Base-by-base conservation (phyloP, 2,113 vertebrate genomes). In the Sclerurus mexicanus region DNA sequence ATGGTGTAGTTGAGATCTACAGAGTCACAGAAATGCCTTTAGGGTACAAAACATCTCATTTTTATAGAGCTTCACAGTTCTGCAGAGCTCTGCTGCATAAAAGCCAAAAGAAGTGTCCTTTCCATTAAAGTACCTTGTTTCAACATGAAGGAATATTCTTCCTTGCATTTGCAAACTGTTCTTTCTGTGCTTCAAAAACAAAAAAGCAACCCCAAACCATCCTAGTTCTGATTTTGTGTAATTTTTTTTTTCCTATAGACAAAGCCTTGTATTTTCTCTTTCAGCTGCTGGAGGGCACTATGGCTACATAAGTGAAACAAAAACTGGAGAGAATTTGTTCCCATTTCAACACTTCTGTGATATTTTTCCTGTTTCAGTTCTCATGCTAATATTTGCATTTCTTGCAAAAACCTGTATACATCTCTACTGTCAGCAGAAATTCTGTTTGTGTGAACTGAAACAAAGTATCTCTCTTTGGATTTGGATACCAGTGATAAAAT, bases 351-450 rank as follows among this genome's bases (percentile, higher is more conserved):
- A n/a, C 24, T 89, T 92, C 76, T 76, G 58, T 91, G 69, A 44
- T 81, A 90, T 88, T 83, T 84, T 78, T 80, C 90, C 66, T 85
- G 31, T 95, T 95, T 95, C 94, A 81, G 59, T 94, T 94, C 85
- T 95, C 95, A 27, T 93, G 47, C 86, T 95, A 97, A 93, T 96
- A 97, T 97, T 95, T 97, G 86, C 76, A 73, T 95, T 94, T 92
- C 91, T 89, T 94, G 84, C 93, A 94, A 89, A 96, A 93, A 75
- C 64, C 37, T 81, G 60, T 95, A 39, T 80, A 28, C 23, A 33
- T 95, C 77, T 77, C 46, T 82, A 89, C 84, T 84, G 85, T 88
- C 90, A 96, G 94, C 91, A 95, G 77, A 94, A 97, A 95, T 96
- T 80, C 83, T 79, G 0, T 84, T 89, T 89, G 82, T 83, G 55